Evolutionary conservation across 2,888 invertebrate genomes (phyloP).

Genomic region (Nemotelus nigrinus): DNA sequence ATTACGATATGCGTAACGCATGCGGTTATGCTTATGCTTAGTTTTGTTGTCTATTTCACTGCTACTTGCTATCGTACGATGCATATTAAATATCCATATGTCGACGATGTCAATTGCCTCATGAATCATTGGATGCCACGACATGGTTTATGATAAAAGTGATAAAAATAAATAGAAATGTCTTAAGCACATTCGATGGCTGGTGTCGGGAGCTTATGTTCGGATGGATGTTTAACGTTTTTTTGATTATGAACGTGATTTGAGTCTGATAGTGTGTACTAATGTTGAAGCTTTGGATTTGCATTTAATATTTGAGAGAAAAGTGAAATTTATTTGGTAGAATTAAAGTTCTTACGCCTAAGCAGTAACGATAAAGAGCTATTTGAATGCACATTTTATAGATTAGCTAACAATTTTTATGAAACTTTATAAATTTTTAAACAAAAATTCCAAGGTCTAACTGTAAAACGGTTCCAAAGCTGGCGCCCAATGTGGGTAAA

Average conservation of each 20-base stretch:
- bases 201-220: not conserved
- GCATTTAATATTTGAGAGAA: not conserved
- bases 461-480: too few species aligned
- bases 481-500: too few species aligned
- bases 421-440: too few species aligned
- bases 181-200: conserved; percentile 13
- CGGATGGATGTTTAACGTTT: not conserved
- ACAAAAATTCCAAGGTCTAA: too few species aligned
- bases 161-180: conserved; percentile 15
- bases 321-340: not conserved
- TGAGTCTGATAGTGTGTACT: not conserved
- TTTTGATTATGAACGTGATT: not conserved
- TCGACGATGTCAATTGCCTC: conserved; percentile 14
- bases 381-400: too few species aligned
- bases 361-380: too few species aligned
- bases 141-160: conserved; percentile 24
- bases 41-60: not conserved
- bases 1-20: conserved; percentile 14
- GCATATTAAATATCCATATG: not conserved
- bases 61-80: not conserved
- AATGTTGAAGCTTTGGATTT: not conserved
- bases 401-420: too few species aligned
- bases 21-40: not conserved
- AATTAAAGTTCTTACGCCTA: too few species aligned
- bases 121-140: not conserved